Evolutionary conservation across 2,113 vertebrate genomes (phyloP).

Genomic region (Tichodroma muraria): DNA sequence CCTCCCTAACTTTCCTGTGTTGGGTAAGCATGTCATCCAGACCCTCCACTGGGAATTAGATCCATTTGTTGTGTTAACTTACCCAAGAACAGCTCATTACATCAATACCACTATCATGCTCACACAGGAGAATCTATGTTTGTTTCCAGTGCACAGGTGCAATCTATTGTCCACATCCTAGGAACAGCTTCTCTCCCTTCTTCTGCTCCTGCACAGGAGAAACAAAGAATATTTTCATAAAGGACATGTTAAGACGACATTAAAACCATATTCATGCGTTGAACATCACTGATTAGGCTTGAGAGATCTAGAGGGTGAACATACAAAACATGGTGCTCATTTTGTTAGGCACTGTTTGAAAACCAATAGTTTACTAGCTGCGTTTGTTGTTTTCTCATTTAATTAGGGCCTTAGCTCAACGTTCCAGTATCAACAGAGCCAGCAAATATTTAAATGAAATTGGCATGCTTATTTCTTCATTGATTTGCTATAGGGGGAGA

Average conservation of each 20-base stretch:
- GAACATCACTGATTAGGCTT: not conserved
- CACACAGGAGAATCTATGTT: not conserved
- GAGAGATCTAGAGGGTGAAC: not conserved
- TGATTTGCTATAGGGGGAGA: not conserved
- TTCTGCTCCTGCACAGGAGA: not conserved
- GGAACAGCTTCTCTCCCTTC: not conserved
- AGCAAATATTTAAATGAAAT: not conserved
- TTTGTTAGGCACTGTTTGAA: not conserved
- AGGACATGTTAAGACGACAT: not conserved
- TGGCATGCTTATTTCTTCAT: not conserved
- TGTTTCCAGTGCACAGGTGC: not conserved
- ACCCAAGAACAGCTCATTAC: not conserved
- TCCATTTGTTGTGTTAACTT: not conserved
- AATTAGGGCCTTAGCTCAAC: not conserved
- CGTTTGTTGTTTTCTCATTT: constrained; percentile 23
- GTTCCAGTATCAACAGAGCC: not conserved
- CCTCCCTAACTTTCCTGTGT: not conserved
- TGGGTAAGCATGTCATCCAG: not conserved
- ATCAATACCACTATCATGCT: not conserved
- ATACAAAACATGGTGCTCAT: not conserved
- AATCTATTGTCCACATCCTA: not conserved
- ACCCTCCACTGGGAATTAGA: not conserved
- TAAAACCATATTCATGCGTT: too few species aligned
- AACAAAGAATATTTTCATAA: not conserved
- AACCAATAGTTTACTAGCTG: not conserved